Evolutionary conservation across 1,140 invertebrate species (phyloP).

Genomic region (Venustaconcha ellipsiformis): DNA sequence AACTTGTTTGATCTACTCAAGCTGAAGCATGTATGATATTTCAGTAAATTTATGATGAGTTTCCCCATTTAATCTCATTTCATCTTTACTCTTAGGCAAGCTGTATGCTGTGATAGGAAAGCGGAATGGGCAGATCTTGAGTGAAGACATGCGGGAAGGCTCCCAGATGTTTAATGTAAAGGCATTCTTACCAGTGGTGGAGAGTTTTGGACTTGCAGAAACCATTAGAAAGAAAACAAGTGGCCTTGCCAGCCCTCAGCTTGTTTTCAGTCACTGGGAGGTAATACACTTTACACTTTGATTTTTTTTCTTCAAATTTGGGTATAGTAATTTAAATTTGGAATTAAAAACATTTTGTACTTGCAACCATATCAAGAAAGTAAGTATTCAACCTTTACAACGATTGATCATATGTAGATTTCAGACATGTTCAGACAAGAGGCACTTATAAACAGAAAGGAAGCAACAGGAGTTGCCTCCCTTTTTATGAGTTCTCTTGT

Average conservation of each 20-base stretch:
- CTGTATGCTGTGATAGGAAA: slow-evolving; percentile 92
- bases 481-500: not conserved
- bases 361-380: not conserved
- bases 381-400: too few relatives aligned
- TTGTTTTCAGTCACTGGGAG: slow-evolving; percentile 98
- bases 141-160: slow-evolving; percentile 90
- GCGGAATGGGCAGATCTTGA: slow-evolving; percentile 88
- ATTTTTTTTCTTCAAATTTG: not conserved
- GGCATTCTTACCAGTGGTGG: slow-evolving; percentile 92
- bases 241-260: slow-evolving; percentile 93
- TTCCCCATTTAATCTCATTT: not conserved
- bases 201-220: slow-evolving; percentile 95
- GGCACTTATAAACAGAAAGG: not conserved
- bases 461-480: not conserved
- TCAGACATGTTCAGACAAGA: not conserved
- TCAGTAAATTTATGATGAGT: not conserved
- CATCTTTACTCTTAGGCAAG: slow-evolving; percentile 77
- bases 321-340: not conserved
- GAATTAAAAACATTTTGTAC: not conserved
- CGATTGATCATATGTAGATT: too few relatives aligned
- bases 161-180: slow-evolving; percentile 88
- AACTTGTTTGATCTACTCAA: too few relatives aligned
- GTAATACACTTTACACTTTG: slow-evolving; percentile 71
- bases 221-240: slow-evolving; percentile 90
- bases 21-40: not conserved